phyloP scores from a whole-genome alignment of 1,140 invertebrate species.

The Hyles vespertilio region DNA sequence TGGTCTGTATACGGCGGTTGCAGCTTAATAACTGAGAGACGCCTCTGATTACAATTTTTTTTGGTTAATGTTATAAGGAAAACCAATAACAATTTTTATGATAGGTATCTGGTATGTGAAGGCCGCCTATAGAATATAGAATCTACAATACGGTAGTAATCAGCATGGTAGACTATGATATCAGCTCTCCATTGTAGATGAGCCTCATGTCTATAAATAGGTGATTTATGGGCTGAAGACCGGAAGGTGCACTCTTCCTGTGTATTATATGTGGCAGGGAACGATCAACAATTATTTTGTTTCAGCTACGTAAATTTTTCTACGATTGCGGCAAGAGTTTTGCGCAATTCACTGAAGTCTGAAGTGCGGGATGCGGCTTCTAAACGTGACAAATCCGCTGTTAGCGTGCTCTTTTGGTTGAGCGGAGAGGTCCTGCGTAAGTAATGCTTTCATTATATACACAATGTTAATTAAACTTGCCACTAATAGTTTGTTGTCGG shows the following conservation, averaged over 20 bases:
- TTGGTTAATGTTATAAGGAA: too few species aligned
- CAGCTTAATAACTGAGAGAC: too few species aligned
- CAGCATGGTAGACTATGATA: not conserved
- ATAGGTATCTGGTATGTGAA: not conserved
- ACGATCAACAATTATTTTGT: slow-evolving; percentile 17
- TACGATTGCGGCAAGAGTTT: slow-evolving; percentile 87
- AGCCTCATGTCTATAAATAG: not conserved
- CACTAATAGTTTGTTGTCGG: too few species aligned
- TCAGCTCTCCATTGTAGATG: not conserved
- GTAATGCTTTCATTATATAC: slow-evolving; percentile 30
- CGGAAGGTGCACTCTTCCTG: too few species aligned
- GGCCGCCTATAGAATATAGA: too few species aligned
- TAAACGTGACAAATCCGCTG: slow-evolving; percentile 83
- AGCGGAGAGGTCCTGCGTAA: slow-evolving; percentile 87
- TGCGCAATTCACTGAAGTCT: slow-evolving; percentile 87
- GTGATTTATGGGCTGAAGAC: not conserved
- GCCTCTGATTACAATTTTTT: too few species aligned
- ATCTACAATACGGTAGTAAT: too few species aligned
- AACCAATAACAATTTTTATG: not conserved
- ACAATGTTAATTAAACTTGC: too few species aligned
- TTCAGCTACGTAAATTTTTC: slow-evolving; percentile 94
- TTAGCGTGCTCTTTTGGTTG: slow-evolving; percentile 87
- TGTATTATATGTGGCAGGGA: too few species aligned
- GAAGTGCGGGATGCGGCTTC: slow-evolving; percentile 82
- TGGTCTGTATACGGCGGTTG: too few species aligned